Evolutionary conservation across 92 coral and sea anemone genomes (phyloP).

Genomic region (Muricea muricata): DNA sequence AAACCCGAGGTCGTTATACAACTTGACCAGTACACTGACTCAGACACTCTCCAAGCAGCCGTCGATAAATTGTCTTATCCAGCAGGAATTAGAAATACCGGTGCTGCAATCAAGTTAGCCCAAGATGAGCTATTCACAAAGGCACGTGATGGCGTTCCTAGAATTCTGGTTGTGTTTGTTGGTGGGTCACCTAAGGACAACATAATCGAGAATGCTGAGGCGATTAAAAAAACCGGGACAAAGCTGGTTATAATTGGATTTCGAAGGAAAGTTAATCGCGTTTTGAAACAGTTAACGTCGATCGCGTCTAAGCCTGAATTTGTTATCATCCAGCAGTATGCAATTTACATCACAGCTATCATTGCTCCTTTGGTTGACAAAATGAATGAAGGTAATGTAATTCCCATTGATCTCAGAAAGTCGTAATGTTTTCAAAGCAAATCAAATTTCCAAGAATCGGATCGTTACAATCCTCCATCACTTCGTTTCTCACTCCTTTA

Average conservation of each 20-base stretch:
- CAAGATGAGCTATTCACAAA: constrained; percentile 56
- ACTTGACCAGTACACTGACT: constrained; percentile 63
- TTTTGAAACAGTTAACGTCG: constrained; percentile 51
- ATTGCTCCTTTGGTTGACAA: constrained; percentile 37
- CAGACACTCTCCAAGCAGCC: constrained; percentile 56
- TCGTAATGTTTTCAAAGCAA: too few species aligned
- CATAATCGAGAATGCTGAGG: constrained; percentile 58
- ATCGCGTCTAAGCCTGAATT: constrained; percentile 64
- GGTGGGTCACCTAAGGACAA: constrained; percentile 69
- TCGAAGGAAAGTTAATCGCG: constrained; percentile 42
- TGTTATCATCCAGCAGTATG: constrained; percentile 5
- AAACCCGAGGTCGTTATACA: constrained; percentile 70
- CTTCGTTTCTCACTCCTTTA: too few species aligned
- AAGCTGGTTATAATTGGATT: constrained; percentile 66
- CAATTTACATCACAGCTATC: constrained; percentile 6
- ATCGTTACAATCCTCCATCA: too few species aligned
- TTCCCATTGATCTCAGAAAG: too few species aligned
- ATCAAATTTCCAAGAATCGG: too few species aligned
- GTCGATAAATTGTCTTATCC: constrained; percentile 63
- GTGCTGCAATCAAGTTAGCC: constrained; percentile 71
- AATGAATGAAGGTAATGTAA: constrained; percentile 23
- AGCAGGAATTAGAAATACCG: constrained; percentile 70
- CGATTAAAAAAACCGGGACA: constrained; percentile 57
- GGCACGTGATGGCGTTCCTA: constrained; percentile 75
- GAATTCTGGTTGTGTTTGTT: constrained; percentile 61